Evolutionary conservation across 1,140 invertebrate genomes (phyloP).

Genomic region (Nasonia giraulti): DNA sequence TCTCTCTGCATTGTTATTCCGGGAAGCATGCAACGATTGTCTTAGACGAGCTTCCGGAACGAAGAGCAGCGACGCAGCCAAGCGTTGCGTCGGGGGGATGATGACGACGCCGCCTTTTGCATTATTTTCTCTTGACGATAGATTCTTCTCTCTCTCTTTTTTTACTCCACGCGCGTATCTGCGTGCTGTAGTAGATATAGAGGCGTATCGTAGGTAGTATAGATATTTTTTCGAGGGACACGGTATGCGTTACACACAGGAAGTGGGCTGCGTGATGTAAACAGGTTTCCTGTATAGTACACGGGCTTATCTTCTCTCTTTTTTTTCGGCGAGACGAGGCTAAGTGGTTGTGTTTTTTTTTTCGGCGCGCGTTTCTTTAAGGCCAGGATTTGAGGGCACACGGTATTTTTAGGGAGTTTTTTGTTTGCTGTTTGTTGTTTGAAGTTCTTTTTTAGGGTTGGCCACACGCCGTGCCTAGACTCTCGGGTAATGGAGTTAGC

Average conservation of each 20-base stretch:
- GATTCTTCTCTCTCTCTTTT: neutral
- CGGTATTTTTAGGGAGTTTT: neutral
- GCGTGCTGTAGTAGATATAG: neutral
- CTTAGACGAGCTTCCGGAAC: conserved; percentile 4
- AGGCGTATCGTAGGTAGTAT: neutral
- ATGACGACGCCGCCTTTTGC: neutral
- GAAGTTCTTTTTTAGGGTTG: neutral
- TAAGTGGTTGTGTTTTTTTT: neutral
- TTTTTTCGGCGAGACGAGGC: neutral
- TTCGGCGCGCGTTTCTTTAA: neutral
- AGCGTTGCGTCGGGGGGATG: neutral
- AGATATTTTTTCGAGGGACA: neutral
- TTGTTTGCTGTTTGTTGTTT: neutral
- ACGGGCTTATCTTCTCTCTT: neutral
- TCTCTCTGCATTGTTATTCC: neutral
- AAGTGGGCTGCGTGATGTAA: neutral
- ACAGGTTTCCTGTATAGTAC: neutral
- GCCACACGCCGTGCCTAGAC: too few relatives aligned
- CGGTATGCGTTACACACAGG: neutral
- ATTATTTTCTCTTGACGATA: neutral
- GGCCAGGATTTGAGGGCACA: neutral
- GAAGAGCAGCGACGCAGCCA: neutral
- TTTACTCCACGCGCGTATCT: neutral
- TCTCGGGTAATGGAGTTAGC: neutral
- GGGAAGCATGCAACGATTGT: neutral